Conservation (phyloP, 2,113 vertebrate species). For the Carettochelys insculpta region DNA sequence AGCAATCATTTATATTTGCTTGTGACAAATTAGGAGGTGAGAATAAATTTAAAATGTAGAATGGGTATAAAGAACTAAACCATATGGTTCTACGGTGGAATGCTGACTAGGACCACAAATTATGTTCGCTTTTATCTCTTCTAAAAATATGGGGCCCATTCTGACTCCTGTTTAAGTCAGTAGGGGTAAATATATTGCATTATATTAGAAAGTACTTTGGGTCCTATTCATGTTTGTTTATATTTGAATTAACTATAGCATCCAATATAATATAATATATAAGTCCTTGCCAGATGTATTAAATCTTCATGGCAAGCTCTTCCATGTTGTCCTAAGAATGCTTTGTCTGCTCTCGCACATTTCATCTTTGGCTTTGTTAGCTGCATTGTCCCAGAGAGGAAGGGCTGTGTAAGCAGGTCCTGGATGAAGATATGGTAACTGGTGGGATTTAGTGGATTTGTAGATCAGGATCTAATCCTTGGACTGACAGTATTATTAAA, state of each 20-base stretch:
- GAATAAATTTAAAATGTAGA: not conserved
- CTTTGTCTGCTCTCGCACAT: not conserved
- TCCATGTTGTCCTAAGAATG: not conserved
- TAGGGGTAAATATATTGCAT: fast-evolving
- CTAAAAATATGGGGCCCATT: not conserved
- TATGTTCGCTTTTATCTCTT: not conserved
- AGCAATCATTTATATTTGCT: not conserved
- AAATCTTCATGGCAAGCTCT: not conserved
- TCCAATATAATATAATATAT: not conserved
- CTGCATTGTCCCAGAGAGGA: not conserved
- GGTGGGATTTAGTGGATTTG: not conserved
- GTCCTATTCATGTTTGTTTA: not conserved
- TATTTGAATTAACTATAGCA: not conserved
- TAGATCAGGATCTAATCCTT: not conserved
- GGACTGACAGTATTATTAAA: not conserved
- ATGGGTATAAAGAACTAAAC: not conserved
- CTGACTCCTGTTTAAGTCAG: not conserved
- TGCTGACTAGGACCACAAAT: not conserved
- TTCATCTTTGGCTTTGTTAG: not conserved
- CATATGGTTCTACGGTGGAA: not conserved
- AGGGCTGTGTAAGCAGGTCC: not conserved
- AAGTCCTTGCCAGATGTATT: not conserved
- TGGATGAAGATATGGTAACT: not conserved
- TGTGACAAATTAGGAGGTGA: not conserved
- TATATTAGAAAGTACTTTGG: not conserved